phyloP scores from a whole-genome alignment of 1,140 invertebrate genomes.

The Pseudomyrmex pallidus region DNA sequence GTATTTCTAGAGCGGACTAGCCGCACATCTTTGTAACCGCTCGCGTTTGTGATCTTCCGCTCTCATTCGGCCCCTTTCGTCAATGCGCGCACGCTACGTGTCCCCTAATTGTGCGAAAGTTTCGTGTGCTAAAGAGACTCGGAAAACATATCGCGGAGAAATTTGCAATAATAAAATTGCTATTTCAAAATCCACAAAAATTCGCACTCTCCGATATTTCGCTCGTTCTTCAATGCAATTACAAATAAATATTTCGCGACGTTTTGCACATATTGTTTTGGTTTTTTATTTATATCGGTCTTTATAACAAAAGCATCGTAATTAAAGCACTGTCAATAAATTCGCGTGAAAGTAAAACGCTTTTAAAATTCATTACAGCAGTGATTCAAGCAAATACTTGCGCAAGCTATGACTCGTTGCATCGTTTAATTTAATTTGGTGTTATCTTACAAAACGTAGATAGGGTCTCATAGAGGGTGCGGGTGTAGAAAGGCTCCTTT shows the following conservation, averaged over 20 bases:
- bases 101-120: constrained; percentile 7
- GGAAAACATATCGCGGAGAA: no score
- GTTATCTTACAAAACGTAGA: constrained; percentile 58
- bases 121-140: not conserved
- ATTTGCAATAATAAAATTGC: not conserved
- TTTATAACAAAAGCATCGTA: not conserved
- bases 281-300: no score
- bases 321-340: not conserved
- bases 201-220: not conserved
- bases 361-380: constrained; percentile 22
- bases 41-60: constrained; percentile 29
- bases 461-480: constrained; percentile 55
- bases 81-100: not conserved
- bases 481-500: constrained; percentile 67
- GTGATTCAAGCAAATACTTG: not conserved
- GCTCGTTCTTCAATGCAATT: not conserved
- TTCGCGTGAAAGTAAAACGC: not conserved
- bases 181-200: not conserved
- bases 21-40: constrained; percentile 41
- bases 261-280: no score
- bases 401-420: constrained; percentile 2
- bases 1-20: constrained; percentile 75
- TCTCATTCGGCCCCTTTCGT: not conserved
- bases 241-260: no score
- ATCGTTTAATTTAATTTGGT: constrained; percentile 58